These are phyloP conservation scores for Neoniphon sammara DNA, from an alignment of 2,797 vertebrate species.

Conservation along the genomic window DNA sequence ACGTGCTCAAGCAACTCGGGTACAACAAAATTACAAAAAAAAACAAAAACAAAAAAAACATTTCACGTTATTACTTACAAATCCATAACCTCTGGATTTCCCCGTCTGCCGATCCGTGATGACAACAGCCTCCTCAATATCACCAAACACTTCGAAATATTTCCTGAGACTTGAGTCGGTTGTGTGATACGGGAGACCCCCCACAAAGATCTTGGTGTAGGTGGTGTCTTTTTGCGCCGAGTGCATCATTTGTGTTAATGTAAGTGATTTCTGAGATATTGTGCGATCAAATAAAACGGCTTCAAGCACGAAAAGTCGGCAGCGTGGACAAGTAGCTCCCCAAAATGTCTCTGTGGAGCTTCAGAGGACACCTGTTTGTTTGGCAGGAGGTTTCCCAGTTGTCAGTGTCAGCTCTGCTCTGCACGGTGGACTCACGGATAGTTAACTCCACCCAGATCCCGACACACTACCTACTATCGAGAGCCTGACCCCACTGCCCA, in stretches of 20 bases:
- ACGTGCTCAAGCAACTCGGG: constrained; percentile 26
- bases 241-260: constrained; percentile 86
- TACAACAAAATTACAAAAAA: not conserved
- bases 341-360: constrained; percentile 20
- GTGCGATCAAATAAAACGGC: too few species aligned
- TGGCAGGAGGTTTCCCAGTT: constrained; percentile 72
- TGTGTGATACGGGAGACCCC: constrained; percentile 96
- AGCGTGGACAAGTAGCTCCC: too few species aligned
- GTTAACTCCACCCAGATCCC: constrained; percentile 74
- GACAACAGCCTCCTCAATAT: constrained; percentile 97
- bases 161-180: constrained; percentile 96
- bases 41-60: not conserved
- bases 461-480: constrained; percentile 38
- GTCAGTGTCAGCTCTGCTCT: constrained; percentile 47
- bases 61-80: constrained; percentile 85
- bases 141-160: constrained; percentile 97
- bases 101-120: constrained; percentile 97
- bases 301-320: too few species aligned
- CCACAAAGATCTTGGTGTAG: constrained; percentile 98
- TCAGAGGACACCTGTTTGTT: constrained; percentile 76
- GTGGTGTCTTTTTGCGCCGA: constrained; percentile 97
- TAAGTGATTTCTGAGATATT: too few species aligned
- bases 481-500: constrained; percentile 48
- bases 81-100: constrained; percentile 96
- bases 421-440: constrained; percentile 54